Evolutionary conservation across 1,140 invertebrate genomes (phyloP).

Genomic region (Goniozus legneri): DNA sequence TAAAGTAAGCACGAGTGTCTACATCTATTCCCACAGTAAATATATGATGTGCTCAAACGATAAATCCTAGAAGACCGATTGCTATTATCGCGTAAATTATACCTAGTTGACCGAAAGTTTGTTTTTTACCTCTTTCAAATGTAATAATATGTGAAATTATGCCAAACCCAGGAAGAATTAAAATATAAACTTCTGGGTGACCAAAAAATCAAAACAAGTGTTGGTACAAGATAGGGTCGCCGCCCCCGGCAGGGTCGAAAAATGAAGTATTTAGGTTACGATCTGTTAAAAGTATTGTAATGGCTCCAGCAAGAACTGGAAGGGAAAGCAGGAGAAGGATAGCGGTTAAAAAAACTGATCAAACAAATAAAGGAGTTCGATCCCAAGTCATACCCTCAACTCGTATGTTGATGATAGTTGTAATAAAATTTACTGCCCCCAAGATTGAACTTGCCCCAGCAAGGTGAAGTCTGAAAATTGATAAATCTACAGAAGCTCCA

Average conservation of each 20-base stretch:
- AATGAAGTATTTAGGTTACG: constrained; percentile 70
- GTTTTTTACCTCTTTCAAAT: constrained; percentile 58
- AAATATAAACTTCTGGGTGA: constrained; percentile 75
- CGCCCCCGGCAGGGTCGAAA: constrained; percentile 65
- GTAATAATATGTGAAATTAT: constrained; percentile 65
- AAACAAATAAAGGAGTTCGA: constrained; percentile 61
- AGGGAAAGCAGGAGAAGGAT: constrained; percentile 64
- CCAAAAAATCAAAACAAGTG: constrained; percentile 80
- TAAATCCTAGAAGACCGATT: constrained; percentile 66
- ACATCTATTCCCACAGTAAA: too few relatives aligned
- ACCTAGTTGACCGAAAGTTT: constrained; percentile 59
- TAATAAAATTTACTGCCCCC: constrained; percentile 64
- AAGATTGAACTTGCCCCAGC: constrained; percentile 65
- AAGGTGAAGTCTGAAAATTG: constrained; percentile 67
- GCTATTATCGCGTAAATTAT: constrained; percentile 65
- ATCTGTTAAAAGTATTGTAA: constrained; percentile 70
- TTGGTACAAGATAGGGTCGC: constrained; percentile 70
- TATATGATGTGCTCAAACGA: constrained; percentile 71
- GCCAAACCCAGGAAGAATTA: constrained; percentile 64
- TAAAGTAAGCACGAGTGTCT: too few relatives aligned
- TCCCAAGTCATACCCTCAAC: constrained; percentile 41
- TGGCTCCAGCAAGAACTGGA: constrained; percentile 69
- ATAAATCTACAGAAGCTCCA: constrained; percentile 63
- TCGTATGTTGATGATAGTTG: constrained; percentile 60
- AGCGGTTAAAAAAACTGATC: constrained; percentile 67